Evolutionary conservation across 1,140 invertebrate species (phyloP).

Genomic region (Paralvinella palmiformis): DNA sequence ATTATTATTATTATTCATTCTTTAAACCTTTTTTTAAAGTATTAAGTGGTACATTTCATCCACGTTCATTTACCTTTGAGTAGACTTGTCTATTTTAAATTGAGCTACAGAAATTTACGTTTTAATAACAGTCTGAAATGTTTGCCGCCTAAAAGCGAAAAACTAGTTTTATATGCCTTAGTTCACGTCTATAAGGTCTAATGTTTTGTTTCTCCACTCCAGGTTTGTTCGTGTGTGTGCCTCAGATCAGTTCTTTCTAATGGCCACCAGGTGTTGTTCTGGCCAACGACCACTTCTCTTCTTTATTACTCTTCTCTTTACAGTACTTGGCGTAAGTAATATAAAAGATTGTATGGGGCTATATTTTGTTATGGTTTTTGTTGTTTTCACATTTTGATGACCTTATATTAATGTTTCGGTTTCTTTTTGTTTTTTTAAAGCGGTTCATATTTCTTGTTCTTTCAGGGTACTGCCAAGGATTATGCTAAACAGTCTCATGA

Average conservation of each 20-base stretch:
- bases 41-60: too few relatives aligned
- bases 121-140: too few relatives aligned
- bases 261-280: conserved; percentile 64
- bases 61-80: too few relatives aligned
- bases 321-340: conserved; percentile 53
- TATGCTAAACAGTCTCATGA: conserved; percentile 74
- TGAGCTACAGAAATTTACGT: too few relatives aligned
- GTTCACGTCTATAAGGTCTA: too few relatives aligned
- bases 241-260: conserved; percentile 74
- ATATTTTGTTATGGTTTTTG: not conserved
- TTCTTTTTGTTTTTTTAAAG: too few relatives aligned
- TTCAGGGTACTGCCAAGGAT: conserved; percentile 68
- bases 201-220: conserved; percentile 10
- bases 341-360: conserved; percentile 1
- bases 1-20: too few relatives aligned
- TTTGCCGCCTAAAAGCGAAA: too few relatives aligned
- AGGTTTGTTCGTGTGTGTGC: conserved; percentile 65
- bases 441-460: conserved; percentile 24
- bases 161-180: too few relatives aligned
- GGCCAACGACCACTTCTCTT: conserved; percentile 58
- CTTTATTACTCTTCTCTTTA: conserved; percentile 72
- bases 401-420: too few relatives aligned
- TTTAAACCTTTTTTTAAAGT: too few relatives aligned
- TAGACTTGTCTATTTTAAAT: too few relatives aligned
- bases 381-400: conserved; percentile 4